Percentiles rank a stretch among this genome's conserved stretches.
Evolutionary conservation across 2,888 invertebrate species (phyloP).

Genomic region (Lithophane ornitopus): DNA sequence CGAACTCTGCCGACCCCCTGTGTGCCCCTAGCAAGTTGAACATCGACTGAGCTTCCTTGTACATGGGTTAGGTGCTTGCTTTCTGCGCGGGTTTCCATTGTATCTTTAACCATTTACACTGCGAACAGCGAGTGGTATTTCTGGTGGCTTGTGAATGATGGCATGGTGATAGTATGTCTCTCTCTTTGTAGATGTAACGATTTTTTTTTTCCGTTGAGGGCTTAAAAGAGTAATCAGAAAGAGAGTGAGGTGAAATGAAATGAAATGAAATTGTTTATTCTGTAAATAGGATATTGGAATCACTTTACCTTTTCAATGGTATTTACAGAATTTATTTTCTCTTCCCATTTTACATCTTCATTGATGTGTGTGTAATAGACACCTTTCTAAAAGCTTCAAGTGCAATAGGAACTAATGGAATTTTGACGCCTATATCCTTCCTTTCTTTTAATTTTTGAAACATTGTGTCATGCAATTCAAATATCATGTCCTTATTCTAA

Average conservation of each 20-base stretch:
- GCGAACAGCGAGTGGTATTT: not conserved
- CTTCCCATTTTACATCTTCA: not conserved
- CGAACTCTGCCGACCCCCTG: slow-evolving; percentile 48
- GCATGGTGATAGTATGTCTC: not conserved
- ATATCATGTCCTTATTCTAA: not conserved
- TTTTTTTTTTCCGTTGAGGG: not conserved
- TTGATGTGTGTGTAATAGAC: not conserved
- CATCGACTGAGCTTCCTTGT: slow-evolving; percentile 76
- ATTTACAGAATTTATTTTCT: not conserved
- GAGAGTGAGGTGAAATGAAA: too few species aligned
- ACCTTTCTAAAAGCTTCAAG: not conserved
- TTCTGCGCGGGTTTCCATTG: slow-evolving; percentile 74
- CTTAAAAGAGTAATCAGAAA: not conserved
- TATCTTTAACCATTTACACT: not conserved
- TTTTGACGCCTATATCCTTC: not conserved
- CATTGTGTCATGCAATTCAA: not conserved
- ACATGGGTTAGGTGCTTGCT: slow-evolving; percentile 69
- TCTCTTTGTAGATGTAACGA: too few species aligned
- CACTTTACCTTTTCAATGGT: too few species aligned
- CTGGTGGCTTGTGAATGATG: not conserved
- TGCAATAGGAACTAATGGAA: not conserved
- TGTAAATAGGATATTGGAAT: too few species aligned
- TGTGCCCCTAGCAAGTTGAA: slow-evolving; percentile 71
- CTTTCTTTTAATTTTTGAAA: not conserved
- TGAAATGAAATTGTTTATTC: too few species aligned